A percentile compares a stretch with the other conserved stretches of the same genome.
Conservation (phyloP, 2,888 invertebrate genomes). For the Rhabditoides inermis region DNA sequence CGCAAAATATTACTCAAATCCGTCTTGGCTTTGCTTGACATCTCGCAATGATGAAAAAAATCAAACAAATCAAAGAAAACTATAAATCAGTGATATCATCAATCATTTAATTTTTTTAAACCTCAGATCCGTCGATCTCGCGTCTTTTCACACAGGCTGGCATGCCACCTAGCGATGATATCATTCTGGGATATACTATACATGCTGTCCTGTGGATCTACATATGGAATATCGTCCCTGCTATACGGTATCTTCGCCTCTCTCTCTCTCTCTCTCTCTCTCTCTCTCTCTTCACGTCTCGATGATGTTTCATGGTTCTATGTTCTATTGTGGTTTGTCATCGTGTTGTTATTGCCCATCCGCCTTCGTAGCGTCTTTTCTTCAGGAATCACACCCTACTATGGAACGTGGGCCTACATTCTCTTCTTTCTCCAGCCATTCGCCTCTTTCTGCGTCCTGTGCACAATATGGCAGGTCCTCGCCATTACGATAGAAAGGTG, state of each 20-base stretch:
- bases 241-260: neutral
- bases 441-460: constrained; percentile 48
- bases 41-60: no score
- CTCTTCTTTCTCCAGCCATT: constrained; percentile 49
- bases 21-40: no score
- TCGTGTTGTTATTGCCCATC: constrained; percentile 12
- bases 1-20: no score
- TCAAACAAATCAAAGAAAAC: neutral
- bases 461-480: constrained; percentile 51
- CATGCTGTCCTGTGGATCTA: constrained; percentile 41
- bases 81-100: neutral
- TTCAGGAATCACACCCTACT: constrained; percentile 29
- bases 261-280: no score
- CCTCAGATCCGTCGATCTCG: constrained; percentile 41
- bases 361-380: constrained; percentile 24
- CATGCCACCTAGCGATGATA: constrained; percentile 44
- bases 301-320: neutral
- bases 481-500: constrained; percentile 49
- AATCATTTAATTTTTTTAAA: constrained; percentile 5
- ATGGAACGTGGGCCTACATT: constrained; percentile 44
- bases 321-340: neutral
- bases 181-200: constrained; percentile 46
- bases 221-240: constrained; percentile 25
- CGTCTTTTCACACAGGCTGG: constrained; percentile 44
- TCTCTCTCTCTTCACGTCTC: no score